Evolutionary conservation across 2,113 vertebrate genomes (phyloP).

Genomic region (Labrus mixtus): DNA sequence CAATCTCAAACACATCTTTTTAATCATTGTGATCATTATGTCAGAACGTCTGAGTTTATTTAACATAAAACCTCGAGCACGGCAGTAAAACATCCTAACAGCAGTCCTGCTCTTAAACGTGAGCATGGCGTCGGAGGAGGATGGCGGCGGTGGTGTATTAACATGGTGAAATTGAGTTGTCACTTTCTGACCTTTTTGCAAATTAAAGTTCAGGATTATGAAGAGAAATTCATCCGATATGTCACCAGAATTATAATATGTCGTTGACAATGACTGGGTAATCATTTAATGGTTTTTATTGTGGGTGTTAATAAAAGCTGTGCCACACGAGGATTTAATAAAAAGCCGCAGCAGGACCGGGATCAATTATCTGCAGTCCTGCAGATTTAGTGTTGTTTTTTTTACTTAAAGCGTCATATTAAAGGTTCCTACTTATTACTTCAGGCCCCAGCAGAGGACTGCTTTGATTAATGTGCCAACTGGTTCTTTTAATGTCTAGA

Average conservation of each 20-base stretch:
- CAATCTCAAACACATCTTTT: too few relatives aligned
- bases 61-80: too few relatives aligned
- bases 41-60: too few relatives aligned
- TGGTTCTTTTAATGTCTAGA: slow-evolving; percentile 48
- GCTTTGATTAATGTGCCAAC: slow-evolving; percentile 50
- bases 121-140: not conserved
- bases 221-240: not conserved
- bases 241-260: slow-evolving; percentile 1
- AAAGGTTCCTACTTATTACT: slow-evolving; percentile 18
- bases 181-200: slow-evolving; percentile 35
- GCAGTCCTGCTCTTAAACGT: not conserved
- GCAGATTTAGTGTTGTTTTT: not conserved
- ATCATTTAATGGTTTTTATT: slow-evolving; percentile 38
- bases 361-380: not conserved
- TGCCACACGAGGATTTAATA: slow-evolving; percentile 37
- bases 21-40: too few relatives aligned
- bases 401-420: not conserved
- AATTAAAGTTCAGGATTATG: slow-evolving; percentile 26
- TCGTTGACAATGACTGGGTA: slow-evolving; percentile 11
- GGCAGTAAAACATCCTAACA: too few relatives aligned
- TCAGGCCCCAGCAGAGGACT: slow-evolving; percentile 20
- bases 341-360: slow-evolving; percentile 3
- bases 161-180: slow-evolving; percentile 5
- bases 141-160: not conserved
- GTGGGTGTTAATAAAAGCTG: slow-evolving; percentile 47